These are phyloP conservation scores for Bombylius discolor DNA, from an alignment of 2,888 invertebrate species.

Conservation along the genomic window DNA sequence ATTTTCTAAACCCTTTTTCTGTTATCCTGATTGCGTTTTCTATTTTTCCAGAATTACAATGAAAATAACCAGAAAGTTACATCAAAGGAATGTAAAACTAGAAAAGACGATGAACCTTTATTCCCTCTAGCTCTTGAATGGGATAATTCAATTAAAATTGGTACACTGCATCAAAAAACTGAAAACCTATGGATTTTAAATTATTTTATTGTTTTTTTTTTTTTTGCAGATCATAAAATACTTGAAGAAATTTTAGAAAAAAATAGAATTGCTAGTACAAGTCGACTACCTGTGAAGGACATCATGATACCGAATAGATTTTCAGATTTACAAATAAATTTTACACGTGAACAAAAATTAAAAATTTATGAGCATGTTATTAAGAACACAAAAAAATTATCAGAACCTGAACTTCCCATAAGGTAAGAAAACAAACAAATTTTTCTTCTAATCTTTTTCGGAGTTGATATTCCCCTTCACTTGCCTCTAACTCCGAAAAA, in stretches of 20 bases:
- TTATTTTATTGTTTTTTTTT: background rate
- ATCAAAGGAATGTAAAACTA: background rate
- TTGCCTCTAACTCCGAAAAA: background rate
- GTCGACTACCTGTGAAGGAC: background rate
- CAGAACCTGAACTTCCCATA: conserved; percentile 18
- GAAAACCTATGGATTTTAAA: background rate
- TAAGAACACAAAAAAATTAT: conserved; percentile 17
- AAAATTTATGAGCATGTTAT: conserved; percentile 26
- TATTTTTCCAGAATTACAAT: too few relatives aligned
- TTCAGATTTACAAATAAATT: conserved; percentile 23
- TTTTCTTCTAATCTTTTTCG: background rate
- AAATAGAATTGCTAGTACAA: background rate
- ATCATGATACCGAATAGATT: conserved; percentile 19
- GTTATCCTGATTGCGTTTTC: too few relatives aligned
- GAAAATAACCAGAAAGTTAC: background rate
- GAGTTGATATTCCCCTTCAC: background rate
- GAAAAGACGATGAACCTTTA: conserved; percentile 5
- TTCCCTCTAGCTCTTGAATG: conserved; percentile 17
- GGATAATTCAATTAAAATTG: conserved; percentile 16
- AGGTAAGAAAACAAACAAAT: conserved; percentile 16
- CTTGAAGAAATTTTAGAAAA: conserved; percentile 17
- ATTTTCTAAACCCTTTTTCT: too few relatives aligned
- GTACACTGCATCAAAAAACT: conserved; percentile 9
- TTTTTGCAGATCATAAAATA: conserved; percentile 9
- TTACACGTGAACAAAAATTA: conserved; percentile 21